Evolutionary conservation across 2,113 vertebrate species (phyloP).

Genomic region (Rhynchomys soricoides): DNA sequence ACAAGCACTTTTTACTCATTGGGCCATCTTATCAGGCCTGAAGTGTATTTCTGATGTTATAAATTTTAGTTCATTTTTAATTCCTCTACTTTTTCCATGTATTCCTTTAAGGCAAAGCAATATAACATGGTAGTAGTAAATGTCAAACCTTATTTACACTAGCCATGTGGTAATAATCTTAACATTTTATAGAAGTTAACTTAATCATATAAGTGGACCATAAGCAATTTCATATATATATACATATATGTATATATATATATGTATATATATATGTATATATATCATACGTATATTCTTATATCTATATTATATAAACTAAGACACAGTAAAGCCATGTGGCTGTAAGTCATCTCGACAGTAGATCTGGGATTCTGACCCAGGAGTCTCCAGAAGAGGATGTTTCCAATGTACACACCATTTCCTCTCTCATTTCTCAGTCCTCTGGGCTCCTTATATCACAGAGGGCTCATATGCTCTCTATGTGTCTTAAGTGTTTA

Average conservation of each 20-base stretch:
- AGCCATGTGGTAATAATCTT: neutral
- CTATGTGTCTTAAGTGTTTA: neutral
- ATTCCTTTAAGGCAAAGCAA: neutral
- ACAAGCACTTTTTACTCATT: neutral
- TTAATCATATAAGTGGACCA: neutral
- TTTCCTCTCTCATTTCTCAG: neutral
- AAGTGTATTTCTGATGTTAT: neutral
- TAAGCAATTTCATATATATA: neutral
- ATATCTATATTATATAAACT: neutral
- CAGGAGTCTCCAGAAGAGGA: neutral
- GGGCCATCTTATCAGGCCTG: neutral
- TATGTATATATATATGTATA: neutral
- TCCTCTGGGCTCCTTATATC: neutral
- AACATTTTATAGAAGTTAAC: neutral
- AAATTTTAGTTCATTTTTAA: slow-evolving; percentile 20
- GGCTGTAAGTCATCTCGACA: neutral
- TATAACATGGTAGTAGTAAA: neutral
- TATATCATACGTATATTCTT: neutral
- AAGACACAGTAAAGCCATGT: neutral
- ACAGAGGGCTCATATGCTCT: neutral
- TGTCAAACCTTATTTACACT: neutral
- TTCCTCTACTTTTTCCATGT: neutral
- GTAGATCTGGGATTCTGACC: neutral
- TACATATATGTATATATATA: neutral
- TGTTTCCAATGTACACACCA: too few relatives aligned